Evolutionary conservation across 2,888 invertebrate species (phyloP), one percentile per base, ranked within the genome.

Genomic region (Drosophila engyochracea): DNA sequence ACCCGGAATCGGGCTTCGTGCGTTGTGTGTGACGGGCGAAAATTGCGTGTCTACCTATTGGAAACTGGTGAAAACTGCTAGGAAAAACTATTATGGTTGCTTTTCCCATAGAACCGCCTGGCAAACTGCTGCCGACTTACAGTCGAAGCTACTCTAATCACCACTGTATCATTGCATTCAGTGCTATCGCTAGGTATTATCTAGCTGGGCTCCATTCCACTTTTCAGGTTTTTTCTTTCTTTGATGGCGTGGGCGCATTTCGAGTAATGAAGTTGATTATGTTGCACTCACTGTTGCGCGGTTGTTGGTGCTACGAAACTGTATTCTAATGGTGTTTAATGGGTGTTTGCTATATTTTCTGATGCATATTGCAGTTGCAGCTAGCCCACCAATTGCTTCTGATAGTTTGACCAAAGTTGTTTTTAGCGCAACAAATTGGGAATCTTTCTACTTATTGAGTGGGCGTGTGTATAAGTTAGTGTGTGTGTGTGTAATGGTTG

Each of bases 41-140:
- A 89, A 81, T 88, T 90, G 88, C 88, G 91, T 88, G 88, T 72
- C 78, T 69, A 58, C 51, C 61, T 35, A 77, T 78, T 79, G 76
- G 73, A 83, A 76, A 73, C 61, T 79, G 82, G 44, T 64, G 64
- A 70, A 81, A 82, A 69, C 66, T 44, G 67, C 30, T 61, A 62
- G 47, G 63, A 55, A 51, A 74, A 74, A 66, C 82, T 68, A 54
- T 58, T 74, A 63, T 62, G 57, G 63, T 57, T 55, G 70, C 33
- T 49, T 74, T 70, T 79, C 64, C 70, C 74, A 64, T 47, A 49
- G 62, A 28, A 35, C 60, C 3, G 12, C 7, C 22, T 22, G 7
- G 14, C 14, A n/a, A 10, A 41, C n/a, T 44, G 44, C 44, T 44
- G 44, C 44, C 22, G 12, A 12, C 44, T 44, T 44, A 22, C 44